phyloP scores from a whole-genome alignment of 2,888 invertebrate genomes.

The Heliconius charithonia region DNA sequence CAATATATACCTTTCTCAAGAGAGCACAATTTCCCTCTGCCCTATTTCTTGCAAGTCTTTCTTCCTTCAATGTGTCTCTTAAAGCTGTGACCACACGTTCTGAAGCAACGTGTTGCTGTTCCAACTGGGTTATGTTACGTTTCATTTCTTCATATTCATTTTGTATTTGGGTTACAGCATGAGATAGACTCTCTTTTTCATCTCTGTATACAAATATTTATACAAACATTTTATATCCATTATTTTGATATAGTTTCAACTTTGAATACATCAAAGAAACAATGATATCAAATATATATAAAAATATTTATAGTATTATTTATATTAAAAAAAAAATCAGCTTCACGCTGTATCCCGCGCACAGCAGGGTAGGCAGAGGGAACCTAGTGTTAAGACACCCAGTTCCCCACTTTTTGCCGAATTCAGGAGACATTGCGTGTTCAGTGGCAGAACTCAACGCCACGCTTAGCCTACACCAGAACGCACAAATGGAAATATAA shows the following conservation, averaged over 20 bases:
- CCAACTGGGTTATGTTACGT: conserved; percentile 58
- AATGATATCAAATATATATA: too few relatives aligned
- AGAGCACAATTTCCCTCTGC: conserved; percentile 60
- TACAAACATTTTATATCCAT: neutral
- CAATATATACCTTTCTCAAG: conserved; percentile 60
- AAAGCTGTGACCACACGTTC: conserved; percentile 68
- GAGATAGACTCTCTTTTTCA: conserved; percentile 67
- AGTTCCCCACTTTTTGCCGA: too few relatives aligned
- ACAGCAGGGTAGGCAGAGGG: too few relatives aligned
- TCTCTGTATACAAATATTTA: conserved; percentile 53
- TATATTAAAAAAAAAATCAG: too few relatives aligned
- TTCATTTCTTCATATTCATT: conserved; percentile 62
- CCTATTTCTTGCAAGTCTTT: conserved; percentile 61
- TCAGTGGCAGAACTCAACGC: too few relatives aligned
- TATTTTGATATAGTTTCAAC: neutral
- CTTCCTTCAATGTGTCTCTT: conserved; percentile 70
- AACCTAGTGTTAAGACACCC: too few relatives aligned
- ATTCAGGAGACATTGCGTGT: too few relatives aligned
- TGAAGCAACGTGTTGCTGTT: conserved; percentile 57
- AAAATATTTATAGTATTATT: too few relatives aligned
- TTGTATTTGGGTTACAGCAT: conserved; percentile 55
- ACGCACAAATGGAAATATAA: too few relatives aligned
- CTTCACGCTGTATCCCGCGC: too few relatives aligned
- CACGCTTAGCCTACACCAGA: too few relatives aligned
- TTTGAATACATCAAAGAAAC: neutral